These are phyloP conservation scores for Magallana ariakensis DNA, from an alignment of 1,140 invertebrate species.

Conservation along the genomic window DNA sequence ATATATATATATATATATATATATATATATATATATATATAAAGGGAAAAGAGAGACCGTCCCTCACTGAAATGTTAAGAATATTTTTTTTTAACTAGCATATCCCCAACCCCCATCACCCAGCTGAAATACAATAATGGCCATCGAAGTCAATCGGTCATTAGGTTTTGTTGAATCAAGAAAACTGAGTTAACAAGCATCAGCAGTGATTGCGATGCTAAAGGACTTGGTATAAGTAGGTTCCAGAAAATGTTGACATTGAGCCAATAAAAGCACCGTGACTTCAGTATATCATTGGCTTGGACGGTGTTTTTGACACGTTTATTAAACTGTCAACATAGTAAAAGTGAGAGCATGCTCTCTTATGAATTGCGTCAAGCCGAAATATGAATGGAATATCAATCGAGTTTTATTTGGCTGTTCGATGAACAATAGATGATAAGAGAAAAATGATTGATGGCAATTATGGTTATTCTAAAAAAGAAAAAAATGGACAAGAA, in stretches of 20 bases:
- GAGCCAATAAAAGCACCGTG: slow-evolving; percentile 4
- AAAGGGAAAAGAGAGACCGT: too few relatives aligned
- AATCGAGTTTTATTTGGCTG: neutral
- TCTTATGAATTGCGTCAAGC: slow-evolving; percentile 6
- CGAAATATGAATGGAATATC: slow-evolving; percentile 34
- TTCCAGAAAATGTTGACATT: neutral
- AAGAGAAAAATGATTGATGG: neutral
- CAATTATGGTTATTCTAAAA: neutral
- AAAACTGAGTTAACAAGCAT: neutral
- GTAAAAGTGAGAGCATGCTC: neutral
- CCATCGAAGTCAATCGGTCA: neutral
- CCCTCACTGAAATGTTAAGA: too few relatives aligned
- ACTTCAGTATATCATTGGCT: slow-evolving; percentile 1
- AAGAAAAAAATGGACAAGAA: neutral
- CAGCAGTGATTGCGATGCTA: neutral
- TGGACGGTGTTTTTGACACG: slow-evolving; percentile 16
- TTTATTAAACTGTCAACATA: slow-evolving; percentile 35
- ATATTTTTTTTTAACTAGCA: too few relatives aligned
- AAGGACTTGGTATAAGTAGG: neutral
- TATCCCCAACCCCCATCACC: too few relatives aligned
- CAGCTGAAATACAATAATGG: too few relatives aligned
- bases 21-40: too few relatives aligned
- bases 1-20: too few relatives aligned
- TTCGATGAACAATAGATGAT: slow-evolving; percentile 15
- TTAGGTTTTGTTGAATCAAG: neutral